Conservation (phyloP, 2,113 vertebrate species). For the Toxotes chatareus region DNA sequence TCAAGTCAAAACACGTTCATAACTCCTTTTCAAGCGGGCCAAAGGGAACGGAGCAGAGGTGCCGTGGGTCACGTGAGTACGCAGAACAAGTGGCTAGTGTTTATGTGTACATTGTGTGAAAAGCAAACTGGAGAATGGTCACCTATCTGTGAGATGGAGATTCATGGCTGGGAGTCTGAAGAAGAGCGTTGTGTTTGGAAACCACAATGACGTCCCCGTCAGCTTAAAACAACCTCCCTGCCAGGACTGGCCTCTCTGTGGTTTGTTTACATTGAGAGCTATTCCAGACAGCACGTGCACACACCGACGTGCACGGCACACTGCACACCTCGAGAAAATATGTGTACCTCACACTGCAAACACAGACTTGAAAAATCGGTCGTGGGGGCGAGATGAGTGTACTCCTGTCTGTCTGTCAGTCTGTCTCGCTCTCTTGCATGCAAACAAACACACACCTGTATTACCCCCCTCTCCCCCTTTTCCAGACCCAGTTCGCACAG, state of each 20-base stretch:
- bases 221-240: constrained; percentile 66
- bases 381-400: constrained; percentile 3
- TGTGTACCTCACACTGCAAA: constrained; percentile 31
- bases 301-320: constrained; percentile 26
- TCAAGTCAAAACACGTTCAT: constrained; percentile 41
- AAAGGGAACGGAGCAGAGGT: constrained; percentile 28
- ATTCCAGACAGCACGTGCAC: constrained; percentile 66
- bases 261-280: constrained; percentile 77
- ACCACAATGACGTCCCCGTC: constrained; percentile 66
- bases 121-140: constrained; percentile 73
- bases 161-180: constrained; percentile 36
- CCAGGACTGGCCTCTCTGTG: constrained; percentile 62
- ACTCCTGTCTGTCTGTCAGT: constrained; percentile 21
- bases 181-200: constrained; percentile 65
- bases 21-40: constrained; percentile 25
- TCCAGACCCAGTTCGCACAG: constrained; percentile 58
- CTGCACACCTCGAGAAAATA: constrained; percentile 43
- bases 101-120: constrained; percentile 68
- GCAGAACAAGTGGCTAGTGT: constrained; percentile 51
- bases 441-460: constrained; percentile 59
- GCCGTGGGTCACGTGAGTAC: constrained; percentile 24
- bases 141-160: constrained; percentile 68
- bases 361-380: constrained; percentile 14
- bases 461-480: constrained; percentile 4
- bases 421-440: constrained; percentile 9